Evolutionary conservation across 1,140 invertebrate species (phyloP).

Genomic region (Drosophila simulans): DNA sequence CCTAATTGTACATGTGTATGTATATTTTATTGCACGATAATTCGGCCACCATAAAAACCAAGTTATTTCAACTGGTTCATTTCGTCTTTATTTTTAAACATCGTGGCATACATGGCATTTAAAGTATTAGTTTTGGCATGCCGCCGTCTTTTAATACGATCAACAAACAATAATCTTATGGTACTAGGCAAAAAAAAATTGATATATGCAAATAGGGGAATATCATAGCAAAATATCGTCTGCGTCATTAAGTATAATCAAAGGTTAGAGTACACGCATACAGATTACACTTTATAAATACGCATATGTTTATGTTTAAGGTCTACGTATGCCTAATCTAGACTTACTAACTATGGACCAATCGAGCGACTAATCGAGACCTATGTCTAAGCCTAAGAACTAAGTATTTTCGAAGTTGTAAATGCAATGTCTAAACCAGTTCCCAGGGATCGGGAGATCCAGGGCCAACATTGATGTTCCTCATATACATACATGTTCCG

Average conservation of each 20-base stretch:
- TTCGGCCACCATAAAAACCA: background rate
- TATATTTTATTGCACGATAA: background rate
- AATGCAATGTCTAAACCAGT: slow-evolving; percentile 57
- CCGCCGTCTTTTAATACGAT: slow-evolving; percentile 26
- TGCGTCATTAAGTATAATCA: slow-evolving; percentile 31
- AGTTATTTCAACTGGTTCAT: slow-evolving; percentile 19
- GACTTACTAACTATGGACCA: slow-evolving; percentile 67
- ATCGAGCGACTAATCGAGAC: slow-evolving; percentile 47
- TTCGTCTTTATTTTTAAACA: slow-evolving; percentile 61
- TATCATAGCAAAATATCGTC: slow-evolving; percentile 26
- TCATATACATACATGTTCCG: slow-evolving; percentile 16
- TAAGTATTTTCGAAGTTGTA: slow-evolving; percentile 48
- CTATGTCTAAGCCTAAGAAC: slow-evolving; percentile 48
- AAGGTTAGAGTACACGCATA: slow-evolving; percentile 20
- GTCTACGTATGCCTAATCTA: slow-evolving; percentile 32
- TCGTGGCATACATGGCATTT: slow-evolving; percentile 25
- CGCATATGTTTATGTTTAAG: slow-evolving; percentile 13
- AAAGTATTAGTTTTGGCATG: slow-evolving; percentile 9
- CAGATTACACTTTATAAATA: slow-evolving; percentile 11
- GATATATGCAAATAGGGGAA: slow-evolving; percentile 1
- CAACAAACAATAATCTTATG: slow-evolving; percentile 40
- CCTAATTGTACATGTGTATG: no score
- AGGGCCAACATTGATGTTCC: slow-evolving; percentile 41
- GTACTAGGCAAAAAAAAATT: slow-evolving; percentile 40
- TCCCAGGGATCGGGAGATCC: slow-evolving; percentile 6